Evolutionary conservation across 2,888 invertebrate species (phyloP), one percentile per base, ranked within the genome.

Genomic region (Lithophane ornitopus): DNA sequence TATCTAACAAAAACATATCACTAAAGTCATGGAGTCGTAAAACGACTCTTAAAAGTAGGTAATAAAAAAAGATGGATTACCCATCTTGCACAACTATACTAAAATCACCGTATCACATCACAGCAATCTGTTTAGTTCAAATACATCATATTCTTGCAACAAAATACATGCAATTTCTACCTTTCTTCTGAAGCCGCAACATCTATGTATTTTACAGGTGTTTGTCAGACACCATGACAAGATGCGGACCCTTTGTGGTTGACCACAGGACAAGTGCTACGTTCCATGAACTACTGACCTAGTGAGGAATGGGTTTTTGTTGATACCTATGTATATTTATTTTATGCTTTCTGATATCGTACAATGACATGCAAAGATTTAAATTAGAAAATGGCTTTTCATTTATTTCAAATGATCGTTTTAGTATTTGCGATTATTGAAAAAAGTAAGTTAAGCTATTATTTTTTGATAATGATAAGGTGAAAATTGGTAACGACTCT

Each of bases 201-300:
- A 54, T 65, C 62, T 26, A 28, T 49, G 14, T 63, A 22, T 59
- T 68, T 49, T 22, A n/a, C 54, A 70, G 19, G 34, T 74, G 59
- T n/a, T 73, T 70, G 76, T 71, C 49, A 77, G 41, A n/a, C 22
- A 22, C 8, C n/a, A 34, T 81, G 85, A 68, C 52, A 74, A 56
- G 81, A 65, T 56, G 41, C 12, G 46, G 39, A 58, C 78, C 82
- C 72, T 84, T 84, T 82, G 84, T 70, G 84, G 84, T 85, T 44
- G 41, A 44, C 86, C 83, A 39, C 78, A 62, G 44, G 49, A 73
- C 72, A 73, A 73, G 61, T 81, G 74, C 71, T 11, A 52, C 14
- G 62, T 52, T 82, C 28, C 28, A 49, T 80, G 80, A 12, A 39
- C 84, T 39, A 84, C 70, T 84, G 56, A 86, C 85, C 85, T 76